A percentile compares a stretch with the other conserved stretches of the same genome.
Conservation (phyloP, 2,113 vertebrate species). For the Rhabdornis inornatus region DNA sequence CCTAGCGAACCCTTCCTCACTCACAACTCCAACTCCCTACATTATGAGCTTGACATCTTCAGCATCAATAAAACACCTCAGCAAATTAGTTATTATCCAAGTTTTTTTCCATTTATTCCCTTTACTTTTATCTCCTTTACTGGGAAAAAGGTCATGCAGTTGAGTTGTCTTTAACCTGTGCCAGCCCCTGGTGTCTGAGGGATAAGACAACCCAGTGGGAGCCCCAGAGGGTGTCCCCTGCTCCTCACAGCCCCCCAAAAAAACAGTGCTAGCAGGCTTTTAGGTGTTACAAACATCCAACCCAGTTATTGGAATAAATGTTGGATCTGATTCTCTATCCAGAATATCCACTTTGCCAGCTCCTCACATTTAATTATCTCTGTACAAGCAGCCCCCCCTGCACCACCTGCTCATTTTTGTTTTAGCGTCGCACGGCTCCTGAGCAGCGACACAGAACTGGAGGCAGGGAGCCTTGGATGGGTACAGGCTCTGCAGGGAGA, state of each 20-base stretch:
- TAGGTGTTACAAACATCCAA: background rate
- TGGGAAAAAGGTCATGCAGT: background rate
- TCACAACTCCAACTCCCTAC: background rate
- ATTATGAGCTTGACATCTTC: background rate
- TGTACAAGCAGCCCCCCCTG: background rate
- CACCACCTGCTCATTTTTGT: background rate
- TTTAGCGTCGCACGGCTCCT: rapidly evolving
- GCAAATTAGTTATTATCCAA: background rate
- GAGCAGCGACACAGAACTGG: rapidly evolving
- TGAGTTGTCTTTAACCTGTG: background rate
- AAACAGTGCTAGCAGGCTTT: background rate
- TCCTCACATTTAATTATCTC: background rate
- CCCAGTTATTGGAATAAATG: background rate
- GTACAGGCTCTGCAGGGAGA: background rate
- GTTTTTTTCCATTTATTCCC: background rate
- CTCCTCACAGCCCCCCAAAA: rapidly evolving
- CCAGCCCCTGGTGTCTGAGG: background rate
- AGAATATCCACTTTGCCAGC: background rate
- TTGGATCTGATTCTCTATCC: background rate
- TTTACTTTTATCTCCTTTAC: background rate
- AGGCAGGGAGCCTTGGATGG: background rate
- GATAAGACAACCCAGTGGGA: background rate
- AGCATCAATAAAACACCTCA: background rate
- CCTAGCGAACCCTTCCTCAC: background rate
- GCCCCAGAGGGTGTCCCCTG: background rate